Base-by-base conservation (phyloP, 2,888 invertebrate genomes). In the Lysandra bellargus region DNA sequence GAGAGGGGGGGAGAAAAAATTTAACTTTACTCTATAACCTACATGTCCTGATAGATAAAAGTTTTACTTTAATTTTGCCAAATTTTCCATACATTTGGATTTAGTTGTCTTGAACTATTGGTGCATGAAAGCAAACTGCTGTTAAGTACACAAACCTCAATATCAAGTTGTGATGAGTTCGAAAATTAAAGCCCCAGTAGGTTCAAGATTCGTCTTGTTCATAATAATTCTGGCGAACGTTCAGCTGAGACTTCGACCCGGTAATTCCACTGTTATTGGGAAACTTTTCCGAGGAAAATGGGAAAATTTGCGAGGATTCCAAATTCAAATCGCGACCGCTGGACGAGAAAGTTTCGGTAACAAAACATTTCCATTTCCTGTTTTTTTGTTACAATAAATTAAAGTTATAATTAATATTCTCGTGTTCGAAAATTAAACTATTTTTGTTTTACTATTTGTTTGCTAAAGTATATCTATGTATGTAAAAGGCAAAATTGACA, bases 251-350 rank as follows among this genome's bases (percentile, higher is more conserved):
- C 23, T 30, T 30, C 53, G 64, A 64, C 30, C 30, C 64, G 64
- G 30, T 64, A 30, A 64, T 64, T 64, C 30, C 9, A 64, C 64
- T 64, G 64, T 64, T 64, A 64, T 64, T 64, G 64, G 64, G 30
- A 64, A 64, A 23, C 30, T 30, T 30, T 64, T 64, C 30, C 9
- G 64, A 30, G 30, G 64, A 64, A 64, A 64, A 64, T 64, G 64
- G 30, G 23, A 64, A 61, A 61, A 23, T 30, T 64, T 64, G 23
- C 64, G 64, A 64, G 23, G n/a, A 23, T 23, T 23, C 23, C 64
- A 64, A 64, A 64, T 64, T 30, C 64, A 30, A 64, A 64, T 9
- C 64, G 9, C 23, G 30, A 64, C 64, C 64, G 7, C 64, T 64
- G 64, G 64, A 64, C 60, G 57, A 17, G 57, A 61, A 61, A 61